These are phyloP conservation scores for Procambarus virginalis DNA, from an alignment of 1,140 invertebrate species.

Conservation along the genomic window DNA sequence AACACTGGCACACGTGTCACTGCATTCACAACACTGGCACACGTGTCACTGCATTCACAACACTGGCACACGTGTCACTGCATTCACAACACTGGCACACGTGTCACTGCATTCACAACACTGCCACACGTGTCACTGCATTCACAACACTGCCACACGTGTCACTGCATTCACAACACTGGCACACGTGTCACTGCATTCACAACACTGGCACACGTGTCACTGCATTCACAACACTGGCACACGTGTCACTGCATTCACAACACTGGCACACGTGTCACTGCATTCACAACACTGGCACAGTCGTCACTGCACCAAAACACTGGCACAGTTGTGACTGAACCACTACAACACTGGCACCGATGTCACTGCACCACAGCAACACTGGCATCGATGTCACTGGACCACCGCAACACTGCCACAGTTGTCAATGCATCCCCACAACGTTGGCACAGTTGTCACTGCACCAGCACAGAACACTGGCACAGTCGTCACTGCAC, in stretches of 20 bases:
- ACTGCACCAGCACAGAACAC: neutral
- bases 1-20: too few species aligned
- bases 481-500: neutral
- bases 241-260: neutral
- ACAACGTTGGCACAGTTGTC: neutral
- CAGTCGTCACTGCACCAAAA: neutral
- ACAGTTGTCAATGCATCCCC: neutral
- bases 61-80: neutral
- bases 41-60: neutral
- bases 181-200: neutral
- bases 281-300: too few species aligned
- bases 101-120: neutral
- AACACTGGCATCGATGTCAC: neutral
- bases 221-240: neutral
- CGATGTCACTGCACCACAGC: neutral
- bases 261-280: neutral
- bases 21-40: too few species aligned
- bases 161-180: neutral
- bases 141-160: too few species aligned
- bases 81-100: neutral
- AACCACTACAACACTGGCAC: neutral
- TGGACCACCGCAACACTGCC: neutral
- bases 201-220: neutral
- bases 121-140: neutral
- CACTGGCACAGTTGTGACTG: neutral